Evolutionary conservation across 2,888 invertebrate species (phyloP).

Genomic region (Melipona beecheii): DNA sequence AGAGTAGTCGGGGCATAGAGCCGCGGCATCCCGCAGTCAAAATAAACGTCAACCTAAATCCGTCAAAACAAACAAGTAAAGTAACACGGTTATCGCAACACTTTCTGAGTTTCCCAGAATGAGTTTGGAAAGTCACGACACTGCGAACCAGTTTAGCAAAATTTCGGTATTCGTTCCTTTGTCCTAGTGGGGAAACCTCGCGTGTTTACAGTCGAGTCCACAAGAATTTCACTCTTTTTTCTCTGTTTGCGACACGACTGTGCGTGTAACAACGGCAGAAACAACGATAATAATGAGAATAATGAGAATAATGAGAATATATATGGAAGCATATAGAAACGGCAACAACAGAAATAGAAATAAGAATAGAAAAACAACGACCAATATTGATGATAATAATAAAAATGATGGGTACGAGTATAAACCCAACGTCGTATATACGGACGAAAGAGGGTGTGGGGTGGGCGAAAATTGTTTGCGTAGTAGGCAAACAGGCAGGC

Average conservation of each 20-base stretch:
- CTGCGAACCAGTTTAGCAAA: neutral
- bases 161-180: neutral
- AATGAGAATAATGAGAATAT: no score
- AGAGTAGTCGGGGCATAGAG: no score
- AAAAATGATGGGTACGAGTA: neutral
- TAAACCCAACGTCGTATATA: neutral
- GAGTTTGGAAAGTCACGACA: slow-evolving; percentile 47
- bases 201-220: slow-evolving; percentile 40
- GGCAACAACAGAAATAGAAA: neutral
- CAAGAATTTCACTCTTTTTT: neutral
- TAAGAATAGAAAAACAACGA: neutral
- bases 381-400: neutral
- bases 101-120: neutral
- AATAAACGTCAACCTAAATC: no score
- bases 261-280: neutral
- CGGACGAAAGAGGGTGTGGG: slow-evolving; percentile 7
- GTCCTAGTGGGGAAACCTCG: slow-evolving; percentile 15
- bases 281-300: rapidly evolving
- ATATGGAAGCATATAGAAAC: no score
- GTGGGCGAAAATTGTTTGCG: slow-evolving; percentile 66
- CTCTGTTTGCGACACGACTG: neutral
- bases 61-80: slow-evolving; percentile 61
- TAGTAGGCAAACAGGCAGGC: slow-evolving; percentile 51
- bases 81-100: neutral
- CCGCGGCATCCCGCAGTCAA: no score